Percentiles rank a stretch among this genome's conserved stretches.
Evolutionary conservation across 2,888 invertebrate species (phyloP).

Genomic region (Pandemis corylana): DNA sequence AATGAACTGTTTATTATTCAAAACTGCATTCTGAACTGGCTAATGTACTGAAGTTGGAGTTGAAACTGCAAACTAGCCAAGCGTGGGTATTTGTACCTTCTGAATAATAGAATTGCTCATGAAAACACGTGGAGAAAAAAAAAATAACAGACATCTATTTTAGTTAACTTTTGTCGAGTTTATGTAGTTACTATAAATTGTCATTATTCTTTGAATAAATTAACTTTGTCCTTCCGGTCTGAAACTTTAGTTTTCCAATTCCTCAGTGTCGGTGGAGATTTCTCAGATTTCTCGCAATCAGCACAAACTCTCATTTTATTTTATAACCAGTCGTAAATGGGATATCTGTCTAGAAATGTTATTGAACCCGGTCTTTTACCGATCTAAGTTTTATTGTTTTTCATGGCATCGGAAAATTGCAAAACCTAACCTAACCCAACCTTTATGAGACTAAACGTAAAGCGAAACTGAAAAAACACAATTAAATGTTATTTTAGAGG

Average conservation of each 20-base stretch:
- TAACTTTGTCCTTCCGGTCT: neutral
- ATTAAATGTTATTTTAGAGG: too few relatives aligned
- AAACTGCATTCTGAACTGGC: constrained; percentile 10
- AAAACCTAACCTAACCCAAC: too few relatives aligned
- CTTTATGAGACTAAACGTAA: too few relatives aligned
- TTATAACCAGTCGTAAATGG: neutral
- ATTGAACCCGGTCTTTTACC: too few relatives aligned
- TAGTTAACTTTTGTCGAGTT: too few relatives aligned
- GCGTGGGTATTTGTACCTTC: neutral
- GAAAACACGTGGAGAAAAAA: too few relatives aligned
- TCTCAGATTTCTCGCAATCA: neutral
- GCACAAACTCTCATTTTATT: neutral
- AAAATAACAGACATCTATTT: too few relatives aligned
- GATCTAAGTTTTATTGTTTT: too few relatives aligned
- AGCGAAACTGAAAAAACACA: too few relatives aligned
- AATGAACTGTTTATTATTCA: constrained; percentile 4
- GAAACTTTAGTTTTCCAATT: neutral
- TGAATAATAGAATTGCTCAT: neutral
- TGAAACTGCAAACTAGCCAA: neutral
- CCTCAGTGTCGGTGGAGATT: neutral
- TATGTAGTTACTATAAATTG: neutral
- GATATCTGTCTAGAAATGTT: neutral
- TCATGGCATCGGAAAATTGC: too few relatives aligned
- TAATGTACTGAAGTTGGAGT: neutral
- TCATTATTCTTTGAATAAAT: neutral